Conservation (phyloP, 2,113 vertebrate species). For the Mesembrinibis cayennensis region DNA sequence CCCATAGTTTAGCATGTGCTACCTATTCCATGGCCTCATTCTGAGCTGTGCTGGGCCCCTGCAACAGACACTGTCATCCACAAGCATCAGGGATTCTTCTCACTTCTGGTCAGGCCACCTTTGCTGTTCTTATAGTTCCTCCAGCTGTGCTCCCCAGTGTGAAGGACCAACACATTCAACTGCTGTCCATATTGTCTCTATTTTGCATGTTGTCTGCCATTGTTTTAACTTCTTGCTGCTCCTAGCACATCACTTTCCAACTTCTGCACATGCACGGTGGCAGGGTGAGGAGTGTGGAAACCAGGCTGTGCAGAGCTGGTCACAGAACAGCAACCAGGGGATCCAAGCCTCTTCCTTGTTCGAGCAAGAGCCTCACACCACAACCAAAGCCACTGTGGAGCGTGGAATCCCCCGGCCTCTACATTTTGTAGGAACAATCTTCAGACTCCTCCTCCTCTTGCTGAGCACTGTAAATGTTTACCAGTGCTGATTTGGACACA, state of each 20-base stretch:
- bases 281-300: not conserved
- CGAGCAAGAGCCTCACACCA: not conserved
- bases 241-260: not conserved
- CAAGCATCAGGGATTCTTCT: not conserved
- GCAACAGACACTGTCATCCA: not conserved
- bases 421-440: not conserved
- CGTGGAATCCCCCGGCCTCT: not conserved
- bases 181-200: not conserved
- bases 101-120: not conserved
- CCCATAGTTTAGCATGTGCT: not conserved
- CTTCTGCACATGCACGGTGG: not conserved
- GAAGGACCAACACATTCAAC: not conserved
- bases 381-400: not conserved
- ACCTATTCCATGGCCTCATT: not conserved
- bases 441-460: not conserved
- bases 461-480: not conserved
- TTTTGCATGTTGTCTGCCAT: not conserved
- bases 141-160: not conserved
- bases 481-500: not conserved
- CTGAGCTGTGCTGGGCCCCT: not conserved
- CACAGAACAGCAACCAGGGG: not conserved
- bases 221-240: not conserved
- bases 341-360: not conserved
- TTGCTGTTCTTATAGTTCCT: not conserved
- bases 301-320: not conserved